Evolutionary conservation across 2,888 invertebrate genomes (phyloP), one percentile per base, ranked within the genome.

Genomic region (Pyrrhosoma nymphula): DNA sequence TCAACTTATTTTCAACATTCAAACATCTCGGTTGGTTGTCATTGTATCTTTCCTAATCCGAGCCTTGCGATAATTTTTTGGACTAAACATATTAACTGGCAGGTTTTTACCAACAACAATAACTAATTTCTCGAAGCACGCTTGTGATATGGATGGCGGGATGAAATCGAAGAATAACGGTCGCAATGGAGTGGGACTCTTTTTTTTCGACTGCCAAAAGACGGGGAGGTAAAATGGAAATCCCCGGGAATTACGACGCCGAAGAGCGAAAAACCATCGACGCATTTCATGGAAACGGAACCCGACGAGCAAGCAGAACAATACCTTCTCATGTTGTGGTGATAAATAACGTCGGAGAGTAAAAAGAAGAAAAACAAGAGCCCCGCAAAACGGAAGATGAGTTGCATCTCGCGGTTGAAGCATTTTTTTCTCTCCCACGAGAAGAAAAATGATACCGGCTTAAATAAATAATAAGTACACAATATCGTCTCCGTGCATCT

Each of bases 391-490:
- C 23, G 39, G 39, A n/a, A n/a, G 89, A 89, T 89, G 89, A 89
- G 47, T 82, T 35, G 82, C 30, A 82, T 35, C 35, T 82, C 14
- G 82, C 82, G 82, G 82, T 8, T 60, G 18, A 16, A 69, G n/a
- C 30, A 82, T 82, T 82, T 82, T 35, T 82, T 82, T 35, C 82
- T 82, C 35, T n/a, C 30, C 3, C 30, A 35, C 1, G 16, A 60
- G 30, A 16, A 35, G 35, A 82, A 82, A 69, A 35, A 82, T 82
- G 30, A 82, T 35, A 14, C 18, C 18, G 35, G 82, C 82, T 82
- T 82, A 16, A 82, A 82, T 35, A 82, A 82, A 82, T 30, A 35
- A 82, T 82, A 82, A 82, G 82, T 82, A 82, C 82, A 82, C 82
- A 35, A 14, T 14, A 82, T 82, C n/a, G 69, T 23, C 69, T 69